Base-by-base conservation (phyloP, 2,888 invertebrate species). In the Odontomyia ornata region DNA sequence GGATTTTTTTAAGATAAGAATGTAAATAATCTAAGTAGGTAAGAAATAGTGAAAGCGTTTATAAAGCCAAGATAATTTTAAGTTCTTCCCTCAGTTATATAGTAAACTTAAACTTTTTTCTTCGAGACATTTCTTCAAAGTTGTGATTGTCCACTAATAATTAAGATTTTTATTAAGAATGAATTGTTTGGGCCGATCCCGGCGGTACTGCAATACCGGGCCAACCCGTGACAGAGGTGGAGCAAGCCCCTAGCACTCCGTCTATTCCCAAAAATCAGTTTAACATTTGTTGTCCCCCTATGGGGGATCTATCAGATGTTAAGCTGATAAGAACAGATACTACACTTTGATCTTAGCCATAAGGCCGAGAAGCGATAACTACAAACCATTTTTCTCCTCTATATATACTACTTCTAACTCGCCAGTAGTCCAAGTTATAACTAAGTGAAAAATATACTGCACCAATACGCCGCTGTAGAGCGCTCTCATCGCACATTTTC, bases 261-360 rank as follows among this genome's bases (percentile, higher is more conserved):
- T 88, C 89, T 85, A 80, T 80, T 88, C 87, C 85, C 88, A 89
- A 89, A 87, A 88, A 87, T 87, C 86, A 87, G 87, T 88, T 89
- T 89, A 89, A 89, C 89, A 89, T 87, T 85, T 87, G 87, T 73
- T 88, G 88, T 87, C 85, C 87, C 86, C 86, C 87, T 85, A 84
- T 88, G 87, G 87, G 85, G 86, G 84, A 86, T 87, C 87, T 90
- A 90, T 90, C 89, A 90, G 90, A 90, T 90, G 90, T 90, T 90
- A 90, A 90, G 90, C 90, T 90, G 89, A 90, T 90, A 90, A 90
- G 90, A 90, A 90, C 90, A 90, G 90, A 90, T 90, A 89, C 89
- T 89, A 89, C 89, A 89, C 89, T 89, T 89, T 89, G 89, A 89
- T 89, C 89, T 89, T 89, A 89, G 89, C 89, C 89, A 87, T 86